Conservation (phyloP, 2,888 invertebrate genomes). For the Melanotus villosus region DNA sequence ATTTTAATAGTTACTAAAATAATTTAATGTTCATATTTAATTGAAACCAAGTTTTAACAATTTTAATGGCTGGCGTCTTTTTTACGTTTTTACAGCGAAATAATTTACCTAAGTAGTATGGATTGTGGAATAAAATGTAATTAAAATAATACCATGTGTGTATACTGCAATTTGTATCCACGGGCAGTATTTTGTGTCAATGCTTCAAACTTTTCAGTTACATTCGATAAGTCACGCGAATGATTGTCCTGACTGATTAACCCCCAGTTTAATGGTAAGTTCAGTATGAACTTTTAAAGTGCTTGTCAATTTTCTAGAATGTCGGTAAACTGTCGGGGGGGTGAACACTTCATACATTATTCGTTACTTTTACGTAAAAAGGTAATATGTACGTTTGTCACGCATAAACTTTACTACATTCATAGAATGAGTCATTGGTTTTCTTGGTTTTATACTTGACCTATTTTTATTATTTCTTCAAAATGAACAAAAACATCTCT, state of each 20-base stretch:
- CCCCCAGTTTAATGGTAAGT: background rate
- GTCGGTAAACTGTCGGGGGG: background rate
- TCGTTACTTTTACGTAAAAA: background rate
- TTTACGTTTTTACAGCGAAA: too few species aligned
- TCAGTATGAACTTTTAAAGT: background rate
- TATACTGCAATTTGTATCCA: too few species aligned
- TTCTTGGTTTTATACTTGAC: background rate
- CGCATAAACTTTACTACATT: background rate
- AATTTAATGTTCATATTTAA: too few species aligned
- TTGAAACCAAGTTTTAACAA: too few species aligned
- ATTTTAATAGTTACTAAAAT: too few species aligned
- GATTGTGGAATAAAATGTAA: too few species aligned
- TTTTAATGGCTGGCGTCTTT: too few species aligned
- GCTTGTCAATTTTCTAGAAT: slow-evolving; percentile 12
- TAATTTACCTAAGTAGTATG: too few species aligned
- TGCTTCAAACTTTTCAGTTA: slow-evolving; percentile 28
- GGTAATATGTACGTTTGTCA: background rate
- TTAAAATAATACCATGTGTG: too few species aligned
- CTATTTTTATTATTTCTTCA: background rate
- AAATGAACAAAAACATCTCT: background rate
- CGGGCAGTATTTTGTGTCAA: slow-evolving; percentile 21
- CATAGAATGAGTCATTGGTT: background rate
- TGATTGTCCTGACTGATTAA: slow-evolving; percentile 8
- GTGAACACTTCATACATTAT: background rate
- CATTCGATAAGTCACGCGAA: slow-evolving; percentile 24